Base-by-base conservation (phyloP, 2,113 vertebrate species). In the Hassar affinis region DNA sequence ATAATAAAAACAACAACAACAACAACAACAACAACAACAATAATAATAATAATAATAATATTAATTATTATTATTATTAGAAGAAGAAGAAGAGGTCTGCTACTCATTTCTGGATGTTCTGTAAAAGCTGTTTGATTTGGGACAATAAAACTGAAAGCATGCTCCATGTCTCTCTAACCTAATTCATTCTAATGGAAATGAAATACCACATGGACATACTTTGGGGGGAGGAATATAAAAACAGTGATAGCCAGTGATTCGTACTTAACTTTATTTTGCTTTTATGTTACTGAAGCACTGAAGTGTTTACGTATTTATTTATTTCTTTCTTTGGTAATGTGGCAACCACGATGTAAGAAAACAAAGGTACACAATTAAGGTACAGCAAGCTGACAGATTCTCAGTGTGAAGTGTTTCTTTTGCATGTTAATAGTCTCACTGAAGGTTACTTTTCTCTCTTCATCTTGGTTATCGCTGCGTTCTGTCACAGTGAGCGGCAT, bases 401-500 rank as follows among this genome's bases (percentile, higher is more conserved):
- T 90, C 87, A 86, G 89, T 84, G 86, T 87, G 89, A 85, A 87
- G 86, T 91, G 85, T 84, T 88, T 87, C 88, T 75, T 71, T 38
- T 71, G 83, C 86, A 88, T 88, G 90, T 90, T 69, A 85, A 75
- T 82, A 75, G 85, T 83, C 90, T 87, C 87, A 86, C 47, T 69
- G 86, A 89, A 91, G 85, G 89, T 88, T 86, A 89, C 81, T 88
- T 84, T 75, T 84, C 85, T 86, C 69, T 80, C 87, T 88, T 91
- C 81, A 84, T 91, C 88, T 91, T 84, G n/a, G 85, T 80, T 76
- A 57, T 83, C 81, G 85, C 90, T 85, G 89, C 91, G 90, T 90
- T 87, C 89, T 88, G 91, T 91, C 91, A 92, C 89, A 92, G 90
- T 90, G 87, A 91, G 88, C 78, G n/a, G 57, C 89, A 88, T 91